Evolutionary conservation across 2,888 invertebrate genomes (phyloP).

Genomic region (Elmis aenea): DNA sequence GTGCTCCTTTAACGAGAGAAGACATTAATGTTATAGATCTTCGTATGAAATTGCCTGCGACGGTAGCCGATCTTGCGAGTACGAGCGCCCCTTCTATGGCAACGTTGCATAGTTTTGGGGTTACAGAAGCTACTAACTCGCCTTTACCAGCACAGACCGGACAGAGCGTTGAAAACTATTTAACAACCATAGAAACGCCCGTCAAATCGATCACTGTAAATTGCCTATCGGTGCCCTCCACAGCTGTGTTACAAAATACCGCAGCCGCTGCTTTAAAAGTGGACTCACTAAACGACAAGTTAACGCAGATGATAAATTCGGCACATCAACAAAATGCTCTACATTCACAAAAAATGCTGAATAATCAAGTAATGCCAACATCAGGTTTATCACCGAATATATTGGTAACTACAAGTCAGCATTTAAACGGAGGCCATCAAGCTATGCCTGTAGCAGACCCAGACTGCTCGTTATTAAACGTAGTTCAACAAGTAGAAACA

Average conservation of each 20-base stretch:
- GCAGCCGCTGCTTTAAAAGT: too few species aligned
- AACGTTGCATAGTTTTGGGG: constrained; percentile 49
- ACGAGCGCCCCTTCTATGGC: constrained; percentile 55
- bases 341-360: constrained; percentile 20
- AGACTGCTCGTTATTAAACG: constrained; percentile 1
- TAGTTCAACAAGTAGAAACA: too few species aligned
- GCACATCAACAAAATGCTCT: constrained; percentile 1
- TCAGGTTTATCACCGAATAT: constrained; percentile 21
- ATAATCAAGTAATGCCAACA: constrained; percentile 19
- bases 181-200: constrained; percentile 50
- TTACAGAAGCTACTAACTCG: constrained; percentile 44
- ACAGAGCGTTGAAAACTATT: constrained; percentile 56
- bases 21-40: constrained; percentile 60
- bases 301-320: constrained; percentile 11
- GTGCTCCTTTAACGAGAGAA: constrained; percentile 35
- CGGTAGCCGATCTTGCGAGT: constrained; percentile 47
- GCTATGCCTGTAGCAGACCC: constrained; percentile 6
- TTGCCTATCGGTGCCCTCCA: constrained; percentile 5
- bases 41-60: constrained; percentile 59
- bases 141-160: constrained; percentile 54
- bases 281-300: background rate
- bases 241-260: background rate
- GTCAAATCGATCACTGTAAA: constrained; percentile 12
- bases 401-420: constrained; percentile 18
- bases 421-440: constrained; percentile 14